A percentile compares a stretch with the other conserved stretches of the same genome.
Evolutionary conservation across 2,113 vertebrate species (phyloP).

Genomic region (Platanista minor): DNA sequence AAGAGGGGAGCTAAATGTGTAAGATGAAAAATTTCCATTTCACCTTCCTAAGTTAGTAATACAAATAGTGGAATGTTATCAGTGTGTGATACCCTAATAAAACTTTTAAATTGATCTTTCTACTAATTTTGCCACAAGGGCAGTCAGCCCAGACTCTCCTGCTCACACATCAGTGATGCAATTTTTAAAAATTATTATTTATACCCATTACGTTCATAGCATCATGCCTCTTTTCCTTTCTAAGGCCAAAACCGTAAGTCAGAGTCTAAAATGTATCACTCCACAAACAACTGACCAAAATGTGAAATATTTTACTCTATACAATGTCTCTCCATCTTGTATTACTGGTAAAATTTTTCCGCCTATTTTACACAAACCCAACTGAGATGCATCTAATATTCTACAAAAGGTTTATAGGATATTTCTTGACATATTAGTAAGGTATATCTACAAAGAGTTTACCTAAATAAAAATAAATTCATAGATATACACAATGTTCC

Average conservation of each 20-base stretch:
- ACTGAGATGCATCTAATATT: background rate
- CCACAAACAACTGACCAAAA: background rate
- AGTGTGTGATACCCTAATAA: conserved; percentile 21
- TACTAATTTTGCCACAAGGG: background rate
- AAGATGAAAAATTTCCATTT: conserved; percentile 66
- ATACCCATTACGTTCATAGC: background rate
- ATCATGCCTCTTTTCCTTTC: background rate
- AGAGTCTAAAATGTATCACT: background rate
- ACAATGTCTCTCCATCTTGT: background rate
- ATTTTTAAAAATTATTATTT: background rate
- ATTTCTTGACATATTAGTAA: conserved; percentile 2
- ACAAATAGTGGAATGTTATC: conserved; percentile 50
- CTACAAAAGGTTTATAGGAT: background rate
- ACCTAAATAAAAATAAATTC: background rate
- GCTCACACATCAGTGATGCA: background rate
- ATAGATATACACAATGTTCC: background rate
- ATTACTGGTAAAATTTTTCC: background rate
- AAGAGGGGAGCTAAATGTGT: conserved; percentile 57
- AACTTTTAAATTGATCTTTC: background rate
- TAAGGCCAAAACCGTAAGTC: conserved; percentile 9
- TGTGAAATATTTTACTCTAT: conserved; percentile 8
- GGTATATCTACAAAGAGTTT: background rate
- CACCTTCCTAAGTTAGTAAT: conserved; percentile 41
- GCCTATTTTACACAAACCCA: background rate
- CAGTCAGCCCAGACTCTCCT: background rate